Conservation (phyloP, 2,888 invertebrate genomes). For the Microplitis manilae region DNA sequence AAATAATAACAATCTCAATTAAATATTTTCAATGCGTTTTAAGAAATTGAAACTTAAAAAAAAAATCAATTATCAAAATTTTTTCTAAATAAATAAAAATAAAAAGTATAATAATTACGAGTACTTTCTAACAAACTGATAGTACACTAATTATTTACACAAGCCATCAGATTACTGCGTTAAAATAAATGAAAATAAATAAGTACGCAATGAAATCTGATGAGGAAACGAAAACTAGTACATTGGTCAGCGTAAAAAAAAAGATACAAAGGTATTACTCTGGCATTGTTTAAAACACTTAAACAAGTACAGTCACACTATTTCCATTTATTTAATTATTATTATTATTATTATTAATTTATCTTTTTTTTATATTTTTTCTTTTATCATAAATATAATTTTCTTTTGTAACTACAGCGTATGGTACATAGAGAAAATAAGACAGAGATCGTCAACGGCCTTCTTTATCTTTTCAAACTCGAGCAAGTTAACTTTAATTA, state of each 20-base stretch:
- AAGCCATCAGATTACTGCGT: neutral
- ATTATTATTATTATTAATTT: neutral
- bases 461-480: constrained; percentile 19
- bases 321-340: neutral
- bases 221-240: neutral
- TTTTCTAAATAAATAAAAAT: neutral
- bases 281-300: constrained; percentile 1
- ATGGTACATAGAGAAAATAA: constrained; percentile 60
- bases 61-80: neutral
- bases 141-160: neutral
- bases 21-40: neutral
- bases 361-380: constrained; percentile 9
- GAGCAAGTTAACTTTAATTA: neutral
- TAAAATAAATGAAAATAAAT: neutral
- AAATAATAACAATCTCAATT: neutral
- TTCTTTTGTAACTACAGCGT: constrained; percentile 63
- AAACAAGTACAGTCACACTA: neutral
- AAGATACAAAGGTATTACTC: neutral
- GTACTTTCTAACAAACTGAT: neutral
- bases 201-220: neutral
- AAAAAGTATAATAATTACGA: neutral
- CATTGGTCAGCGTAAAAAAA: constrained; percentile 21
- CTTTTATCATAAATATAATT: constrained; percentile 63
- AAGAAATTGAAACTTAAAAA: neutral
- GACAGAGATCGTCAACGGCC: constrained; percentile 53